Conservation (phyloP, 2,797 vertebrate species). For the Phrynocephalus guinanensis region DNA sequence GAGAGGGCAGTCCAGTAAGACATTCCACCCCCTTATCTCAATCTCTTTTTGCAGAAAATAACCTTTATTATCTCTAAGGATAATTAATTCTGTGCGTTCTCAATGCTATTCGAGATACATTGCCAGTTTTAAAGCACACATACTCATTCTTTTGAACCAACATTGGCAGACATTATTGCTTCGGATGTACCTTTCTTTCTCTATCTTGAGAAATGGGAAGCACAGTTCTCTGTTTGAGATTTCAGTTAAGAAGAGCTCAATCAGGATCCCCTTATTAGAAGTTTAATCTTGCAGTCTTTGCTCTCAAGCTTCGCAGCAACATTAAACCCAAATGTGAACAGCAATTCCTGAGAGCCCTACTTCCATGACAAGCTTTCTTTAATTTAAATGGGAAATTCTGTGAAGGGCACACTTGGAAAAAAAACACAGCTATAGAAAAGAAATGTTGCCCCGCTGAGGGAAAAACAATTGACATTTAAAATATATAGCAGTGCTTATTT, state of each 20-base stretch:
- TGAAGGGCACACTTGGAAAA: slow-evolving; percentile 19
- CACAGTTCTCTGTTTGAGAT: not conserved
- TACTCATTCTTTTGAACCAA: slow-evolving; percentile 5
- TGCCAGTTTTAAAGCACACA: not conserved
- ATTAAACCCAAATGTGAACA: not conserved
- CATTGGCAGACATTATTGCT: not conserved
- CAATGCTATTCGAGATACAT: not conserved
- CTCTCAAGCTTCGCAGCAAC: slow-evolving; percentile 15
- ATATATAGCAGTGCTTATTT: slow-evolving; percentile 32
- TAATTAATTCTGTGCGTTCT: not conserved
- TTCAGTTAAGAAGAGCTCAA: not conserved
- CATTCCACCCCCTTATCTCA: too few relatives aligned
- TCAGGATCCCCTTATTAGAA: slow-evolving; percentile 22
- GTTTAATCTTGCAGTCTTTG: not conserved
- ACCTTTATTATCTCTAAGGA: not conserved
- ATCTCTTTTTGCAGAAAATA: not conserved
- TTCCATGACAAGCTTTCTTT: not conserved
- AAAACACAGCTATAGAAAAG: slow-evolving; percentile 38
- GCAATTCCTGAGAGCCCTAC: slow-evolving; percentile 34
- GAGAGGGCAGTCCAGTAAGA: too few relatives aligned
- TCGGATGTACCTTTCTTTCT: not conserved
- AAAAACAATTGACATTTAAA: slow-evolving; percentile 28
- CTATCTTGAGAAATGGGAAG: not conserved
- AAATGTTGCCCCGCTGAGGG: slow-evolving; percentile 24
- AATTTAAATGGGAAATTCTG: slow-evolving; percentile 33